Conservation (phyloP, 2,888 invertebrate genomes). For the Pachymerium ferrugineum region DNA sequence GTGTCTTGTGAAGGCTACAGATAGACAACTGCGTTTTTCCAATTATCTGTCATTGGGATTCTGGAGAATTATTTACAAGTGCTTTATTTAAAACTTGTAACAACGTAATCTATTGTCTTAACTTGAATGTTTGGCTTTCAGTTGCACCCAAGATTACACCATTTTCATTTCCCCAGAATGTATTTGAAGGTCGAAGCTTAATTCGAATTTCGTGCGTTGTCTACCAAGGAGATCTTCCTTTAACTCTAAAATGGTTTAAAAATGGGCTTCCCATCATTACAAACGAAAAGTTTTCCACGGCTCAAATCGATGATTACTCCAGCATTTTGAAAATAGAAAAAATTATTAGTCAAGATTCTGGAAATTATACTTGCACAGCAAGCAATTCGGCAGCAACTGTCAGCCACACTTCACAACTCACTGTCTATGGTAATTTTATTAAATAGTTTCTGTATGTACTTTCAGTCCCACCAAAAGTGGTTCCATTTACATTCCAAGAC, state of each 20-base stretch:
- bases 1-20: neutral
- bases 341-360: neutral
- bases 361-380: neutral
- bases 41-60: neutral
- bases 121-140: slow-evolving; percentile 38
- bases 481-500: slow-evolving; percentile 29
- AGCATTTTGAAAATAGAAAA: neutral
- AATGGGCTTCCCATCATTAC: slow-evolving; percentile 43
- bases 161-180: slow-evolving; percentile 52
- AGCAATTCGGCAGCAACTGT: slow-evolving; percentile 22
- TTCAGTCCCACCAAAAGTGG: slow-evolving; percentile 21
- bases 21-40: neutral
- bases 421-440: slow-evolving; percentile 2
- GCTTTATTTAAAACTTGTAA: neutral
- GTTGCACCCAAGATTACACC: slow-evolving; percentile 54
- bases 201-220: slow-evolving; percentile 50
- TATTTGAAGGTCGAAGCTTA: slow-evolving; percentile 52
- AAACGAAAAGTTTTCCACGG: neutral
- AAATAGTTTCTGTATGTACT: neutral
- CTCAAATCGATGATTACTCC: neutral
- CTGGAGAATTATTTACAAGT: neutral
- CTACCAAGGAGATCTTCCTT: slow-evolving; percentile 43
- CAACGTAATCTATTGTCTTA: neutral
- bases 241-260: slow-evolving; percentile 50
- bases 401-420: neutral